Evolutionary conservation across 2,888 invertebrate species (phyloP).

Genomic region (Zygaena filipendulae): DNA sequence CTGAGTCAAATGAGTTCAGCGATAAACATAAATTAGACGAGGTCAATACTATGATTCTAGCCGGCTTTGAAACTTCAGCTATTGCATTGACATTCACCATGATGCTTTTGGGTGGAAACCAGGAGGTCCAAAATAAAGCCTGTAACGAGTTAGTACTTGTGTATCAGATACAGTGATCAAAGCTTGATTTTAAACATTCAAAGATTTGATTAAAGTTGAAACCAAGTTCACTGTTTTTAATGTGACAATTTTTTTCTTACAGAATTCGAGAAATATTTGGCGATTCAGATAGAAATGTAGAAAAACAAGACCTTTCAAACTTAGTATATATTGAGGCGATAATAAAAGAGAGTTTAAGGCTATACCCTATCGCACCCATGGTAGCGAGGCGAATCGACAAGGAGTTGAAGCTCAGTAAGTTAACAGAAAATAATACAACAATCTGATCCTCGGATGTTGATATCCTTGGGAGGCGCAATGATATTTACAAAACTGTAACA

Average conservation of each 20-base stretch:
- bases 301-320: slow-evolving; percentile 21
- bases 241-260: too few relatives aligned
- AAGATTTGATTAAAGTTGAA: too few relatives aligned
- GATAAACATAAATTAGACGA: slow-evolving; percentile 25
- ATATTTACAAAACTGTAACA: too few relatives aligned
- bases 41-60: slow-evolving; percentile 21
- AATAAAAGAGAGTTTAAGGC: slow-evolving; percentile 23
- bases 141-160: too few relatives aligned
- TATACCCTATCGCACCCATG: slow-evolving; percentile 20
- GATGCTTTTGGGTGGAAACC: slow-evolving; percentile 28
- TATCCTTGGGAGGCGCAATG: too few relatives aligned
- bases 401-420: slow-evolving; percentile 22
- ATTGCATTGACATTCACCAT: slow-evolving; percentile 26
- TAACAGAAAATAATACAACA: too few relatives aligned
- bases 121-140: slow-evolving; percentile 32
- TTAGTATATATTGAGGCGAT: slow-evolving; percentile 25
- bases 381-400: slow-evolving; percentile 16
- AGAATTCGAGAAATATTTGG: slow-evolving; percentile 19
- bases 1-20: slow-evolving; percentile 19
- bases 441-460: too few relatives aligned
- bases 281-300: slow-evolving; percentile 17
- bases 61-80: slow-evolving; percentile 42
- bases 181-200: too few relatives aligned
- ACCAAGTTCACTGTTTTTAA: too few relatives aligned
- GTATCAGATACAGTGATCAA: too few relatives aligned